phyloP scores from a whole-genome alignment of 2,888 invertebrate species.

The Callyntrura sp. region DNA sequence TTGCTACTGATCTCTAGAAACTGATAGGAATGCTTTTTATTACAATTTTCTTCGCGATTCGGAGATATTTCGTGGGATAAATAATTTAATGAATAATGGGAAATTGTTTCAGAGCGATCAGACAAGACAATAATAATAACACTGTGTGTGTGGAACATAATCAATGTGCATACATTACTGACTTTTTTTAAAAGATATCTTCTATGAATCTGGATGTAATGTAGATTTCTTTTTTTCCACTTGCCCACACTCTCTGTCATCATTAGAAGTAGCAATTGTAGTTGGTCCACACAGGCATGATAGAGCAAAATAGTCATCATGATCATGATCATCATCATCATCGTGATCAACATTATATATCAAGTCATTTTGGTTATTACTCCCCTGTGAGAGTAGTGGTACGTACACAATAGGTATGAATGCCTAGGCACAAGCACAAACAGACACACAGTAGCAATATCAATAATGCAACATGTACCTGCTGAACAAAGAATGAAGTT shows the following conservation, averaged over 20 bases:
- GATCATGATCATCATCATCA: slow-evolving; percentile 13
- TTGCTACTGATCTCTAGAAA: slow-evolving; percentile 29
- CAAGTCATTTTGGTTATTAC: slow-evolving; percentile 46
- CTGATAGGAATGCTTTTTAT: slow-evolving; percentile 34
- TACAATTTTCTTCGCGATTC: slow-evolving; percentile 14
- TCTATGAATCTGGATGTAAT: background rate
- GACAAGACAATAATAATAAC: background rate
- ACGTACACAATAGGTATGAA: background rate
- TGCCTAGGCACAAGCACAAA: slow-evolving; percentile 20
- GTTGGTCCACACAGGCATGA: background rate
- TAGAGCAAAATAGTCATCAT: slow-evolving; percentile 37
- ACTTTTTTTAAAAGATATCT: background rate
- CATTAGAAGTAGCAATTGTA: background rate
- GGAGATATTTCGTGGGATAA: slow-evolving; percentile 32
- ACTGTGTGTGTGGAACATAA: slow-evolving; percentile 14
- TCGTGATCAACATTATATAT: background rate
- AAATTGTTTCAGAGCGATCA: slow-evolving; percentile 38
- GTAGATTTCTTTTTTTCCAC: too few relatives aligned
- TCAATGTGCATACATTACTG: slow-evolving; percentile 41
- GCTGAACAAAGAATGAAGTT: slow-evolving; percentile 58
- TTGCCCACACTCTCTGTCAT: background rate
- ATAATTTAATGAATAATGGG: slow-evolving; percentile 49
- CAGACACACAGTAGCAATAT: slow-evolving; percentile 45
- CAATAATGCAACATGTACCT: slow-evolving; percentile 33
- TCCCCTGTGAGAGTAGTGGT: too few relatives aligned